These are phyloP conservation scores for Tonatia bakeri DNA, from an alignment of 2,113 vertebrate species.

Conservation along the genomic window DNA sequence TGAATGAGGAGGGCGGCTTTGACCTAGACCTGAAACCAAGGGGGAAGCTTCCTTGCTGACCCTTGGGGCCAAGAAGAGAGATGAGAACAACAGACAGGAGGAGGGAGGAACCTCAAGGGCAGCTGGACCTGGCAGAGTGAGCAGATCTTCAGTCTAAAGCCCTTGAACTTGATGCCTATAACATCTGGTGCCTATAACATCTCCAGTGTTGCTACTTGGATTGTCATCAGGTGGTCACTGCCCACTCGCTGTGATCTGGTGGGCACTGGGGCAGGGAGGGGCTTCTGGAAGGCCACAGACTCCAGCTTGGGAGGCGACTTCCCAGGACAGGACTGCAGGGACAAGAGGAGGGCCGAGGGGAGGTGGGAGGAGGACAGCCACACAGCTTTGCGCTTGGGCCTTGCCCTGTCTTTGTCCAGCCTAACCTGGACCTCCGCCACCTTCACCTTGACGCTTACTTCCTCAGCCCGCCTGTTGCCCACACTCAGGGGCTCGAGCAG, in stretches of 20 bases:
- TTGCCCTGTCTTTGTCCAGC: background rate
- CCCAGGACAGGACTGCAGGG: background rate
- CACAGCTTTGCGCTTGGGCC: background rate
- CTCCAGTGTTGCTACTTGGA: background rate
- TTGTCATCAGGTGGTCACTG: background rate
- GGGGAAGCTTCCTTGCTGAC: background rate
- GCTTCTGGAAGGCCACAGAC: background rate
- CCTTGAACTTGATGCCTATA: background rate
- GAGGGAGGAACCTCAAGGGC: background rate
- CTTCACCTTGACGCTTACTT: background rate
- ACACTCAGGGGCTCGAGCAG: background rate
- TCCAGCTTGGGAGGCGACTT: background rate
- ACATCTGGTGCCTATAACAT: rapidly evolving
- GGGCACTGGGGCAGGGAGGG: background rate
- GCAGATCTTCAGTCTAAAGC: background rate
- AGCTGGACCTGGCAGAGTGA: background rate
- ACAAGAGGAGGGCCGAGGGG: background rate
- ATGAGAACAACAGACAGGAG: too few species aligned
- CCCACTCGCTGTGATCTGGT: background rate
- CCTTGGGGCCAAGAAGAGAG: background rate
- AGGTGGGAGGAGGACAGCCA: background rate
- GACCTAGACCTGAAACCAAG: background rate
- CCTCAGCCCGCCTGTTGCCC: constrained; percentile 45
- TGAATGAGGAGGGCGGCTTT: background rate
- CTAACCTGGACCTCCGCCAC: background rate